Evolutionary conservation across 2,113 vertebrate genomes (phyloP).

Genomic region (Podarcis raffonei): DNA sequence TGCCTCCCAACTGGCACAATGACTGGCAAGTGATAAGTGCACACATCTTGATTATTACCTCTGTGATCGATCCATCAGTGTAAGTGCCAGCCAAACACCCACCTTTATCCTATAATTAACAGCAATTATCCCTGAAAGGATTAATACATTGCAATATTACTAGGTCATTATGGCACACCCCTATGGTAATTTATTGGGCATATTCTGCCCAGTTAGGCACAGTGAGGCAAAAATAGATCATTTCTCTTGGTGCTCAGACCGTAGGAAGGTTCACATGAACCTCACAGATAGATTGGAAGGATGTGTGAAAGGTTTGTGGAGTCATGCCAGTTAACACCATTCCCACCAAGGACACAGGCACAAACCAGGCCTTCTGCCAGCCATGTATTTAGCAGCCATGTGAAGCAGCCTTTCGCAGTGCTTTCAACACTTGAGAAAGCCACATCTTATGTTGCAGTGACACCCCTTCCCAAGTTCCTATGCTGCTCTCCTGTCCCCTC

Average conservation of each 20-base stretch:
- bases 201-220: background rate
- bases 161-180: too few relatives aligned
- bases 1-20: fast-evolving
- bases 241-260: too few relatives aligned
- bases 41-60: fast-evolving
- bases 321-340: too few relatives aligned
- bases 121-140: fast-evolving
- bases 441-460: background rate
- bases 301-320: too few relatives aligned
- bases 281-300: too few relatives aligned
- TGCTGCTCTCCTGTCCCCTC: background rate
- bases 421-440: background rate
- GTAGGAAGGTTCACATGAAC: too few relatives aligned
- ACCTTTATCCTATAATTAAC: background rate
- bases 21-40: fast-evolving
- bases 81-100: fast-evolving
- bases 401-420: background rate
- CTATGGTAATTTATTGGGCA: too few relatives aligned
- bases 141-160: fast-evolving
- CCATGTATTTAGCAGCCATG: too few relatives aligned
- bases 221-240: too few relatives aligned
- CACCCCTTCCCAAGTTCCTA: background rate
- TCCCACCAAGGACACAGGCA: too few relatives aligned
- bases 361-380: too few relatives aligned
- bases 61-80: fast-evolving